A percentile compares a stretch with the other conserved stretches of the same genome.
These are phyloP conservation scores for Brotula barbata DNA, from an alignment of 2,797 vertebrate genomes.

Conservation along the genomic window DNA sequence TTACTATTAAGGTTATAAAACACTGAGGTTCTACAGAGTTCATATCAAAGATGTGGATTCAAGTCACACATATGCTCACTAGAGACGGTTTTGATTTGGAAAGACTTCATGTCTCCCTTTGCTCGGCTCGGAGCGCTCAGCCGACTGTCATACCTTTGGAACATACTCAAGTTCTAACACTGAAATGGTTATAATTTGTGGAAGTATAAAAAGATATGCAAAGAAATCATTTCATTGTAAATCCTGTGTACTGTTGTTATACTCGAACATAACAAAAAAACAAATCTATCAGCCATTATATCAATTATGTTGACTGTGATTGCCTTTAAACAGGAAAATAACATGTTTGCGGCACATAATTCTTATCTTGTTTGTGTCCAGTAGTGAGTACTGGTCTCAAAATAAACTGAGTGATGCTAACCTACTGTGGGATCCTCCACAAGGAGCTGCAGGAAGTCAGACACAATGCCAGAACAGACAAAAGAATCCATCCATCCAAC, in stretches of 20 bases:
- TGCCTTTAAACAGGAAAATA: slow-evolving; percentile 54
- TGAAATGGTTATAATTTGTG: too few relatives aligned
- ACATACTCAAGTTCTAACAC: not conserved
- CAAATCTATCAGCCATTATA: not conserved
- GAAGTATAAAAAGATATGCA: too few relatives aligned
- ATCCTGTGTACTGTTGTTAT: not conserved
- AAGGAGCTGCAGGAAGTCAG: slow-evolving; percentile 59
- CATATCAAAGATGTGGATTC: too few relatives aligned
- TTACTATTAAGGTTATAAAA: too few relatives aligned
- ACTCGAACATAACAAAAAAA: not conserved
- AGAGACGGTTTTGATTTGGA: too few relatives aligned
- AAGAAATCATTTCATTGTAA: too few relatives aligned
- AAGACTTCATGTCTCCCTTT: too few relatives aligned
- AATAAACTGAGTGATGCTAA: slow-evolving; percentile 27
- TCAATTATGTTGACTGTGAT: slow-evolving; percentile 29
- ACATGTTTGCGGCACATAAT: slow-evolving; percentile 63
- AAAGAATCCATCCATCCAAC: slow-evolving; percentile 14
- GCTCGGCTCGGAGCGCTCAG: too few relatives aligned
- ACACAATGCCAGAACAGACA: slow-evolving; percentile 12
- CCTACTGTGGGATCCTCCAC: slow-evolving; percentile 33
- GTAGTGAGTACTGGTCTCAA: slow-evolving; percentile 64
- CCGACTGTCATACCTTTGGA: too few relatives aligned
- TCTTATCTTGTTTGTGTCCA: slow-evolving; percentile 75
- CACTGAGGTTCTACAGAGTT: too few relatives aligned
- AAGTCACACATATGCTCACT: too few relatives aligned